A percentile compares a stretch with the other conserved stretches of the same genome.
Evolutionary conservation across 2,797 vertebrate genomes (phyloP).

Genomic region (Propithecus deckenii): DNA sequence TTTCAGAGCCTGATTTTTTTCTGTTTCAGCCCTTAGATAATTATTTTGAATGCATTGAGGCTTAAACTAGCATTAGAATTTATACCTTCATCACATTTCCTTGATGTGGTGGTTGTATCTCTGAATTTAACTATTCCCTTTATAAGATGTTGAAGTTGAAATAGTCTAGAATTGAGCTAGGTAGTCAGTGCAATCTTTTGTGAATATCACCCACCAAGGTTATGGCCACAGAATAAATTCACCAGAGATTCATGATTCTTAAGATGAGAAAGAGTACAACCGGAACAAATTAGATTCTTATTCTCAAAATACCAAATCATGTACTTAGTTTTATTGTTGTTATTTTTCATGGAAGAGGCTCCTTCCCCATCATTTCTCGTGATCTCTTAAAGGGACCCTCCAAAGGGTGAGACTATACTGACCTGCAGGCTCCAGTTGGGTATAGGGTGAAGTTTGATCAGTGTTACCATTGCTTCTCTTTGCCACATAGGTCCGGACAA

Average conservation of each 20-base stretch:
- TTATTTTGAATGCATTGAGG: background rate
- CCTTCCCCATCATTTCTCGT: background rate
- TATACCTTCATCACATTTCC: background rate
- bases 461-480: background rate
- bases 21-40: background rate
- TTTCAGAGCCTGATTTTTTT: background rate
- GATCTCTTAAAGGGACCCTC: background rate
- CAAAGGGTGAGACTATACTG: background rate
- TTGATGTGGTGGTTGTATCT: background rate
- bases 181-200: background rate
- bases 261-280: background rate
- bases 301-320: background rate
- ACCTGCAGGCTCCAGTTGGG: background rate
- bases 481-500: background rate
- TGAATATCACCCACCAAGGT: background rate
- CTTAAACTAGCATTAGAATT: background rate
- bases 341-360: background rate
- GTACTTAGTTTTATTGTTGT: background rate
- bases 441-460: background rate
- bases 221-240: background rate
- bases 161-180: background rate
- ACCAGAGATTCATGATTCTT: background rate
- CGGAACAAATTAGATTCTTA: background rate
- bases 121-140: background rate
- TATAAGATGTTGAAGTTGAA: background rate